Base-by-base conservation (phyloP, 2,888 invertebrate species). In the Athalia circularis region DNA sequence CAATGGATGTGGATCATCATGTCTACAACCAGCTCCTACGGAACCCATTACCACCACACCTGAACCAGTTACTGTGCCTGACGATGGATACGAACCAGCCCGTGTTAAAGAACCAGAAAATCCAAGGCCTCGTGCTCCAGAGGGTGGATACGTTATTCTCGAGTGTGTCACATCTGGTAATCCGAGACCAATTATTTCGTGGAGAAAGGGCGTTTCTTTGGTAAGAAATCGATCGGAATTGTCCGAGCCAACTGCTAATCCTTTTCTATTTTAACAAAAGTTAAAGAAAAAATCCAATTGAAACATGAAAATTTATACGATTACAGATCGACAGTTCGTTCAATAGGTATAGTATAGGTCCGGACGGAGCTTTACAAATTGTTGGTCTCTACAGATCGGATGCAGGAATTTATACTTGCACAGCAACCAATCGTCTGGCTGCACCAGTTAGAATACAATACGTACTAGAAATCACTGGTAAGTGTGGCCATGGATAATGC, bases 401-500 rank as follows among this genome's bases (percentile, higher is more conserved):
- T 90, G 93, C 95, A 45, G 98, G 98, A 57, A 93, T 94, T 9
- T 98, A 98, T 90, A 93, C 95, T 77, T 98, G 98, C 87, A 92
- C 94, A 7, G 98, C 97, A 0, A 94, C 95, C 87, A 98, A 98
- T 90, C 93, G 93, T 3, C 90, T 95, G 47, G 96, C 95, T 15
- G 90, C 92, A 70, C 94, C 96, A 11, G 92, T 93, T 52, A 93
- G 94, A 84, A 93, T 92, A 83, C 94, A 96, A 90, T 92, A 96
- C 78, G 92, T 92, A 79, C 92, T 97, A 8, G 92, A 94, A 80
- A 94, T 97, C 72, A 93, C 93, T 89, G 96, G 97, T 97, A 91
- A 91, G 93, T 72, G n/a, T 8, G 13, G 9, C 45, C 4, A 3
- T 13, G 7, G 4, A 2, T 59, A 59, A 72, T 47, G 3, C 5